Evolutionary conservation across 2,797 vertebrate species (phyloP).

Genomic region (Cetoscarus ocellatus): DNA sequence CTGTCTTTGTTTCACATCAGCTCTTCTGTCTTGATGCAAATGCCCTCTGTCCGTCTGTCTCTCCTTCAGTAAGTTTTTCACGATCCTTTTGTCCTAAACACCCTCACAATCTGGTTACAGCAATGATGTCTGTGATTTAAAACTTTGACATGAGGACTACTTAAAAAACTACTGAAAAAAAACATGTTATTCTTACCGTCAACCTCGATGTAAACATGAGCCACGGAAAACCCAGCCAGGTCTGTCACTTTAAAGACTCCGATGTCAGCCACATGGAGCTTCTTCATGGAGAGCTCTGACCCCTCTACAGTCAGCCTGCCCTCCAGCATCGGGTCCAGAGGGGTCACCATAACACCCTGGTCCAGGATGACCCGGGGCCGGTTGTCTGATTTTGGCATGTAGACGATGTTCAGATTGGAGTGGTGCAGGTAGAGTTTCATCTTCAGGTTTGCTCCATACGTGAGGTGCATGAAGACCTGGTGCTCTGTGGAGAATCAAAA

Average conservation of each 20-base stretch:
- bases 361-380: constrained; percentile 71
- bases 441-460: constrained; percentile 71
- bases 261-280: constrained; percentile 58
- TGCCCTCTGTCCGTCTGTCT: no score
- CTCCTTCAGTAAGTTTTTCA: no score
- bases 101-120: no score
- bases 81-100: no score
- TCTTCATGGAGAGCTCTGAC: constrained; percentile 74
- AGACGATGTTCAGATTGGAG: constrained; percentile 72
- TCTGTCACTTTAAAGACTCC: constrained; percentile 81
- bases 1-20: no score
- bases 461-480: constrained; percentile 66
- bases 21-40: no score
- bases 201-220: constrained; percentile 76
- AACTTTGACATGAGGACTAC: no score
- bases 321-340: constrained; percentile 73
- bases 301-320: constrained; percentile 76
- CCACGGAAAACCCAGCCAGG: constrained; percentile 78
- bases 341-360: constrained; percentile 64
- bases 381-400: constrained; percentile 69
- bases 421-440: constrained; percentile 76
- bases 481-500: constrained; percentile 72
- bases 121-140: no score
- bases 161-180: no score
- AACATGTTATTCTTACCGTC: constrained; percentile 60